Base-by-base conservation (phyloP, 2,113 vertebrate species). In the Murina feae region DNA sequence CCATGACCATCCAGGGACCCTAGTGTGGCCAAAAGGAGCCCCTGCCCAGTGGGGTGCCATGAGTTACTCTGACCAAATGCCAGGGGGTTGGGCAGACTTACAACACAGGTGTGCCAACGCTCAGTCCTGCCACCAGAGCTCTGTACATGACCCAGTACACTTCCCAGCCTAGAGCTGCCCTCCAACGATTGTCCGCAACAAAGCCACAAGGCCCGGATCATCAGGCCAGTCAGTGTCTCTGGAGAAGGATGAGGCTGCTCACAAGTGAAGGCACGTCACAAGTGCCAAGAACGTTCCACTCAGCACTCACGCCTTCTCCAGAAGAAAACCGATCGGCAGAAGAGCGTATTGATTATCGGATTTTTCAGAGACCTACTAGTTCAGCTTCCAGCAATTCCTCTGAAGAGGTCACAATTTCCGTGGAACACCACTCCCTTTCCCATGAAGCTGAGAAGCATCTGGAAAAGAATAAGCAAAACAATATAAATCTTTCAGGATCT, bases 361-460 rank as follows among this genome's bases (percentile, higher is more conserved):
- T 68, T 81, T 71, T 81, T 90, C 79, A 78, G 90, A 86, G 88
- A 88, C 20, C 84, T 94, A 75, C 53, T 92, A 63, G 85, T 86
- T 93, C 74, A 42, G 89, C 86, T 39, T 96, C 92, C 85, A 69
- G 95, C 89, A 97, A 95, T 91, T 97, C 95, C 93, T 96, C 91
- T 1, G 72, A 94, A 97, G 96, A 84, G 0, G 81, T 99, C 98
- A 99, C 96, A 98, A 98, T 91, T 98, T 98, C 95, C 98, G 98
- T 86, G 98, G 98, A 25, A 98, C 96, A 21, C 87, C 97, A 89
- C 98, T 96, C 87, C 98, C 98, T 97, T 99, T 99, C 69, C 98
- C 96, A 0, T 99, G 99, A 91, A 98, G 98, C 96, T 98, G 98
- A 96, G 98, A 97, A 88, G 98, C 95, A 97, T 98, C 99, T 99